Evolutionary conservation across 2,113 vertebrate genomes (phyloP).

Genomic region (Heliornis fulica): DNA sequence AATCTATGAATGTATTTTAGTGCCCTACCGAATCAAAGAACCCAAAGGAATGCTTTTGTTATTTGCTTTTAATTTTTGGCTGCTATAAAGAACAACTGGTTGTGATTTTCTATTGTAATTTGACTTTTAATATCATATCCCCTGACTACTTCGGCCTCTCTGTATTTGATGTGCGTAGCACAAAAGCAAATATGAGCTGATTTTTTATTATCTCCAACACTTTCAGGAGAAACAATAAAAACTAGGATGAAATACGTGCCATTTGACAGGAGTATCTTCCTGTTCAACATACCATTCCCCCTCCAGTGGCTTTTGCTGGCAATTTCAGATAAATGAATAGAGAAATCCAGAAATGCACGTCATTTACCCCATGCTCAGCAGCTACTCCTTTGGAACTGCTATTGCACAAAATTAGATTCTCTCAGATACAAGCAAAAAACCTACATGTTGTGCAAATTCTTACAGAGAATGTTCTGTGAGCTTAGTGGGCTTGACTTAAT

Average conservation of each 20-base stretch:
- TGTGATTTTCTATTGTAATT: slow-evolving; percentile 17
- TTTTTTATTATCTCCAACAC: slow-evolving; percentile 53
- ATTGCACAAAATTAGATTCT: slow-evolving; percentile 47
- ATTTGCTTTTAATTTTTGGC: slow-evolving; percentile 58
- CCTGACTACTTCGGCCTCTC: background rate
- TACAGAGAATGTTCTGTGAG: background rate
- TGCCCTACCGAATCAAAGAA: background rate
- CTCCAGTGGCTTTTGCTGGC: background rate
- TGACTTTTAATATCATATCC: slow-evolving; percentile 43
- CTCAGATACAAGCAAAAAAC: slow-evolving; percentile 7
- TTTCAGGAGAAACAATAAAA: slow-evolving; percentile 22
- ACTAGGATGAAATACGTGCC: slow-evolving; percentile 14
- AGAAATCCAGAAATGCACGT: slow-evolving; percentile 27
- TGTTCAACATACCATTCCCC: background rate
- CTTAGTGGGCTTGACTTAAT: slow-evolving; percentile 24
- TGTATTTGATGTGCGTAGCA: background rate
- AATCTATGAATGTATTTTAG: background rate
- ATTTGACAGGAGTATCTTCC: background rate
- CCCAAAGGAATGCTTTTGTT: background rate
- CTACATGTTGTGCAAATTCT: background rate
- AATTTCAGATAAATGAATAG: slow-evolving; percentile 47
- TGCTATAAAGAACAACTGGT: background rate
- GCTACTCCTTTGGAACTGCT: slow-evolving; percentile 20
- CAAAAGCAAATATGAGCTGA: slow-evolving; percentile 43
- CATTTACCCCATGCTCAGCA: slow-evolving; percentile 18